Conservation (phyloP, 2,888 invertebrate genomes). For the Mantis religiosa region DNA sequence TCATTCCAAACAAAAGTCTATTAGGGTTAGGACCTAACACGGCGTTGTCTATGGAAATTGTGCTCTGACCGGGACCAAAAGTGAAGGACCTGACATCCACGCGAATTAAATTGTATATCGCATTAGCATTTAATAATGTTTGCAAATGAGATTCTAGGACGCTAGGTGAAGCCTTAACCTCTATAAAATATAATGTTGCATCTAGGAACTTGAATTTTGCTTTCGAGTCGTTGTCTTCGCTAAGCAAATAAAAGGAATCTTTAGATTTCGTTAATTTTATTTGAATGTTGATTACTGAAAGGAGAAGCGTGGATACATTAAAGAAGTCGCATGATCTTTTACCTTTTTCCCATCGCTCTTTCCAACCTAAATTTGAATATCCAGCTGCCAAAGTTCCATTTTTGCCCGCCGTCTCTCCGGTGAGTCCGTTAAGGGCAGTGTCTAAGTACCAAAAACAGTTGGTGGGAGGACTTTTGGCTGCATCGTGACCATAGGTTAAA, state of each 20-base stretch:
- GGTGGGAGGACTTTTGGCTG: neutral
- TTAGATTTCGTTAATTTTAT: neutral
- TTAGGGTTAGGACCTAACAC: too few species aligned
- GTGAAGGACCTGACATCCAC: too few species aligned
- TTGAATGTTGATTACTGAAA: neutral
- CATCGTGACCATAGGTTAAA: neutral
- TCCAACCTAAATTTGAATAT: neutral
- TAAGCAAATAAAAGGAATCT: neutral
- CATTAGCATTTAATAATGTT: too few species aligned
- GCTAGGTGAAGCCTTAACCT: too few species aligned
- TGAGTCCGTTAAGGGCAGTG: neutral
- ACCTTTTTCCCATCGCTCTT: neutral
- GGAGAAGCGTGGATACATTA: neutral
- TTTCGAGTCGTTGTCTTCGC: neutral
- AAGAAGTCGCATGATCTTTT: neutral
- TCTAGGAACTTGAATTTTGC: neutral
- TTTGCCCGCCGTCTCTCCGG: neutral
- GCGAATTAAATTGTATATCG: too few species aligned
- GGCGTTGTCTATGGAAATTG: too few species aligned
- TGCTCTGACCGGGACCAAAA: too few species aligned
- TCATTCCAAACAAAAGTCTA: too few species aligned
- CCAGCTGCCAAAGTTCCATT: too few species aligned
- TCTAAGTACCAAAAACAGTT: neutral
- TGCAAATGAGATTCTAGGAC: too few species aligned
- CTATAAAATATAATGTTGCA: neutral